Evolutionary conservation across 2,113 vertebrate species (phyloP), one percentile per base, ranked within the genome.

Genomic region (Spilogale gracilis): DNA sequence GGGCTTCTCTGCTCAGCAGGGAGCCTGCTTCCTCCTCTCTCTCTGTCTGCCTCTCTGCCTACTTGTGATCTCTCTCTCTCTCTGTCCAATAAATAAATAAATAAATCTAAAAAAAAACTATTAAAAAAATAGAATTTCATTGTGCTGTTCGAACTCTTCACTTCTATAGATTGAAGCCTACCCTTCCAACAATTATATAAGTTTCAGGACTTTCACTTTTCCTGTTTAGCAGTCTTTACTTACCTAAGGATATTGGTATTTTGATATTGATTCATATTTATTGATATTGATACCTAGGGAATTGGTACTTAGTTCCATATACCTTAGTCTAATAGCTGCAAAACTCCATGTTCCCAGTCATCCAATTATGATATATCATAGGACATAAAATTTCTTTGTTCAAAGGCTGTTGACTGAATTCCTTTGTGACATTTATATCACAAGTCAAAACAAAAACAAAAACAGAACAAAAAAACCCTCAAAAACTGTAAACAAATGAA

Each of bases 321-420:
- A 48, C 76, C 38, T 96, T 95, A 65, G 23, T 56, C 67, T 94
- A 91, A 91, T 93, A 93, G 43, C 69, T 90, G 89, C 95, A 94
- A 83, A 95, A 88, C 43, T 67, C 50, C 20, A 89, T 84, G 52
- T 52, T 95, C 48, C 80, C 21, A 83, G 65, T 91, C 86, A 96
- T 73, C 67, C 67, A 79, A 50, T 80, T 91, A 20, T 78, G 83
- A 67, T 71, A 80, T 73, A 91, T 85, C 52, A 94, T 60, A 83
- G 7, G 25, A 38, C 52, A 92, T 93, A 93, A 32, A 80, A 45
- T 81, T 97, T 89, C 80, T 84, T 63, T 71, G 25, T 92, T 94
- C 89, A 96, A 97, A 97, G 60, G 2, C 48, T 95, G 56, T 79
- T 95, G 78, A 74, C 38, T 80, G 71, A 97, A 80, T 87, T 94